Conservation (phyloP, 2,113 vertebrate genomes). For the Trogon surrucura region DNA sequence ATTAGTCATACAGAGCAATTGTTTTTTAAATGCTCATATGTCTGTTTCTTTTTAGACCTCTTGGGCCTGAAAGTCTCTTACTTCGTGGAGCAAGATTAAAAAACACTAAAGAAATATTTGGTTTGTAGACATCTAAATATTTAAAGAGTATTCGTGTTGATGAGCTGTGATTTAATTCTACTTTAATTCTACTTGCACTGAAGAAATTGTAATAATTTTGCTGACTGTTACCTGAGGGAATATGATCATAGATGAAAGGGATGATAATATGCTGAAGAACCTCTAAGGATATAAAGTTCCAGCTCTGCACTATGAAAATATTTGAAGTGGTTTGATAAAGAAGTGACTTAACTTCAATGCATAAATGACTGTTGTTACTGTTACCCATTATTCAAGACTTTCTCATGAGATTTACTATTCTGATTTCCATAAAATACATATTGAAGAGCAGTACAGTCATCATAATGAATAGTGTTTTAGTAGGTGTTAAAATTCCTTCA, state of each 20-base stretch:
- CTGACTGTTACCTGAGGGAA: conserved; percentile 11
- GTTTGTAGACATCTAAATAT: conserved; percentile 77
- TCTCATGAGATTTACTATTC: conserved; percentile 32
- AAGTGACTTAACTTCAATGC: neutral
- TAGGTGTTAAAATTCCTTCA: neutral
- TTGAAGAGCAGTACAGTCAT: conserved; percentile 5
- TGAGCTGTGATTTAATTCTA: conserved; percentile 11
- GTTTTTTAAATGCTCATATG: neutral
- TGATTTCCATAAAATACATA: conserved; percentile 40
- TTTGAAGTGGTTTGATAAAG: conserved; percentile 42
- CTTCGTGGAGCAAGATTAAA: conserved; percentile 97
- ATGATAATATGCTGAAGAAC: neutral
- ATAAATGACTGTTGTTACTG: conserved; percentile 30
- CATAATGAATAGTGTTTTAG: neutral
- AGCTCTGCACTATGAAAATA: conserved; percentile 6
- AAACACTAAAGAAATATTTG: conserved; percentile 99
- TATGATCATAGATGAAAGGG: conserved; percentile 24
- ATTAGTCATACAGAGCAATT: neutral
- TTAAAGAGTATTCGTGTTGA: conserved; percentile 34
- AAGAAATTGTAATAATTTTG: neutral
- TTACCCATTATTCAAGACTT: neutral
- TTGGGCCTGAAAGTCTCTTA: conserved; percentile 95
- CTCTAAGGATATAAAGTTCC: conserved; percentile 25
- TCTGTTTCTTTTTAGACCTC: conserved; percentile 81
- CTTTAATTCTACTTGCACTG: conserved; percentile 9